These are phyloP conservation scores for Lycaon pictus DNA, from an alignment of 2,113 vertebrate genomes.

Conservation along the genomic window DNA sequence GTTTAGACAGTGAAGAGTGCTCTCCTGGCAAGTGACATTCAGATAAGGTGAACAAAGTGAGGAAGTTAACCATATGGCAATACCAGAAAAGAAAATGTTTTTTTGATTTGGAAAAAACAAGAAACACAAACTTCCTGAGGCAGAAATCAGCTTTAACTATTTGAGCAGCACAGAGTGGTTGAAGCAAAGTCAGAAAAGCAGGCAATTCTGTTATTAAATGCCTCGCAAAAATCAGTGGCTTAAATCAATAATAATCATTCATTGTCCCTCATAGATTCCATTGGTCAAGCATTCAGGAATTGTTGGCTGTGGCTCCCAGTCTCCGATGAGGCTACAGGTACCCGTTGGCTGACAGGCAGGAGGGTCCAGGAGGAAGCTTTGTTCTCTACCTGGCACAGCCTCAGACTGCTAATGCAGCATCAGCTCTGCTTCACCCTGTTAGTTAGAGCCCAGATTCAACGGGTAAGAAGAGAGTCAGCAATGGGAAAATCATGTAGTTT, in stretches of 20 bases:
- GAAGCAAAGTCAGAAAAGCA: not conserved
- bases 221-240: not conserved
- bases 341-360: not conserved
- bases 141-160: not conserved
- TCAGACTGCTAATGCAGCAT: not conserved
- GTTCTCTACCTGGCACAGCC: not conserved
- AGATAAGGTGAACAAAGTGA: not conserved
- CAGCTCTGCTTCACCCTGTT: not conserved
- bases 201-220: not conserved
- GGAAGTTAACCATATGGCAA: not conserved
- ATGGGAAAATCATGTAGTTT: not conserved
- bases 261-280: not conserved
- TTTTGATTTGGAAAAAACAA: not conserved
- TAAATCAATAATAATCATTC: not conserved
- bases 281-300: not conserved
- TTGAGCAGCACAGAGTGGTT: not conserved
- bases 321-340: not conserved
- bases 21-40: not conserved
- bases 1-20: not conserved
- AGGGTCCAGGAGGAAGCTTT: not conserved
- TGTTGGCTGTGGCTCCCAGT: not conserved
- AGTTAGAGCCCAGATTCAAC: not conserved
- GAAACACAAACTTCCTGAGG: not conserved
- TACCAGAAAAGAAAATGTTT: not conserved
- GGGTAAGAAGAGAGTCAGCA: too few species aligned